Base-by-base conservation (phyloP, 2,888 invertebrate species). In the Ophion obscuratus region DNA sequence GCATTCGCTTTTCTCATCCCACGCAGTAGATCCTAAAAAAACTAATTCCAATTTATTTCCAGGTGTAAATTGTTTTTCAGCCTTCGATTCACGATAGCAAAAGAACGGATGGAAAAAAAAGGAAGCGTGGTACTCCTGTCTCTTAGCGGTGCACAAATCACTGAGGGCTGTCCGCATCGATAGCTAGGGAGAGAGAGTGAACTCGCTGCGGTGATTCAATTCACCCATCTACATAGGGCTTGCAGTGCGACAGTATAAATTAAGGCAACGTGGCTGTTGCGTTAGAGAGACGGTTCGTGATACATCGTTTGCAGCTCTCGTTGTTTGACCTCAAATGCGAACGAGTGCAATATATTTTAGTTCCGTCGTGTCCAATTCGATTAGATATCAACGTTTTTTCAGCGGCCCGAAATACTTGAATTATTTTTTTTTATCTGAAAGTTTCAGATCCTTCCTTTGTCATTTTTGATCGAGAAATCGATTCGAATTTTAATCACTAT, bases 201-300 rank as follows among this genome's bases (percentile, higher is more conserved):
- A 66, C 68, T 31, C 20, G 62, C 17, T 53, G 14, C 44, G 40
- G 27, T 53, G 83, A 68, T 70, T 70, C 62, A 75, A 83, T 83
- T 83, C 61, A 74, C 68, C 66, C 24, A 68, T 57, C 53, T 53
- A 36, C 68, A 47, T 36, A 17, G 66, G 57, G 17, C 47, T 40
- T n/a, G 67, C n/a, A 27, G 27, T 31, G 36, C 61, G 67, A 61
- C 17, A 1, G 24, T 62, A 74, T 62, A 36, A 44, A 78, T 36
- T 44, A 24, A 61, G 31, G 67, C 57, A 31, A 20, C 73, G 36
- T 53, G 27, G 47, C 14, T 27, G 70, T 53, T 70, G 17, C 53
- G 31, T 59, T 57, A n/a, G 31, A 73, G 53, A 4, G 20, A 3
- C 17, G 68, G 24, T 47, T 68, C 24, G 7, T 47, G 20, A 47